A percentile compares a stretch with the other conserved stretches of the same genome.
These are phyloP conservation scores for Clarias fuscus DNA, from an alignment of 2,797 vertebrate genomes.

Conservation along the genomic window DNA sequence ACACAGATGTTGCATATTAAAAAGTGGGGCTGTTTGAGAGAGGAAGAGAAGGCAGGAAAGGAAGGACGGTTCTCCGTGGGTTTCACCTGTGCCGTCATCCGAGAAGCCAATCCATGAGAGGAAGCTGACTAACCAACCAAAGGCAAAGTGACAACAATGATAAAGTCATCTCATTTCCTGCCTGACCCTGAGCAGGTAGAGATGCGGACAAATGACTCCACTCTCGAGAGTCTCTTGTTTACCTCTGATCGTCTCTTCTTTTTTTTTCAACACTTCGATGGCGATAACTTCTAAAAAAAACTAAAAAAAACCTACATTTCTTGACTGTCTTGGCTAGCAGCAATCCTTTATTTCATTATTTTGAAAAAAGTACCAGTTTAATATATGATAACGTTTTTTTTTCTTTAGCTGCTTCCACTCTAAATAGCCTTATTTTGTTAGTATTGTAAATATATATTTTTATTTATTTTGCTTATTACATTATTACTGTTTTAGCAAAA, in stretches of 20 bases:
- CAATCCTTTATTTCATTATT: neutral
- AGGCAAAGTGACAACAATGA: slow-evolving; percentile 84
- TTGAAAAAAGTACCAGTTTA: neutral
- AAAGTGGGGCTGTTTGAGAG: slow-evolving; percentile 78
- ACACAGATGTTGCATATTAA: slow-evolving; percentile 88
- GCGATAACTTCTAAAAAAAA: neutral
- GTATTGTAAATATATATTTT: neutral
- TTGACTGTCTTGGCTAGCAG: neutral
- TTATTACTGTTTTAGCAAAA: neutral
- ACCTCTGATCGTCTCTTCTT: slow-evolving; percentile 48
- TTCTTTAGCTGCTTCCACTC: neutral
- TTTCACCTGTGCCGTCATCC: slow-evolving; percentile 85
- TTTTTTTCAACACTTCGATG: slow-evolving; percentile 4
- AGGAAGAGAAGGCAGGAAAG: slow-evolving; percentile 59
- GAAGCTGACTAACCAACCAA: slow-evolving; percentile 78
- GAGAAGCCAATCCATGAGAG: slow-evolving; percentile 79
- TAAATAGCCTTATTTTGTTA: neutral
- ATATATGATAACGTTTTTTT: neutral
- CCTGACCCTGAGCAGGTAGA: slow-evolving; percentile 69
- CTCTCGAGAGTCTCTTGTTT: slow-evolving; percentile 67
- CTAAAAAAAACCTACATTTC: neutral
- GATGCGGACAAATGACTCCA: slow-evolving; percentile 70
- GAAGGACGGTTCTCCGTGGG: slow-evolving; percentile 70
- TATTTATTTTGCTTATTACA: neutral
- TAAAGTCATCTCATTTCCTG: slow-evolving; percentile 77